A percentile compares a stretch with the other conserved stretches of the same genome.
Evolutionary conservation across 1,140 invertebrate species (phyloP).

Genomic region (Coenobita brevimanus): DNA sequence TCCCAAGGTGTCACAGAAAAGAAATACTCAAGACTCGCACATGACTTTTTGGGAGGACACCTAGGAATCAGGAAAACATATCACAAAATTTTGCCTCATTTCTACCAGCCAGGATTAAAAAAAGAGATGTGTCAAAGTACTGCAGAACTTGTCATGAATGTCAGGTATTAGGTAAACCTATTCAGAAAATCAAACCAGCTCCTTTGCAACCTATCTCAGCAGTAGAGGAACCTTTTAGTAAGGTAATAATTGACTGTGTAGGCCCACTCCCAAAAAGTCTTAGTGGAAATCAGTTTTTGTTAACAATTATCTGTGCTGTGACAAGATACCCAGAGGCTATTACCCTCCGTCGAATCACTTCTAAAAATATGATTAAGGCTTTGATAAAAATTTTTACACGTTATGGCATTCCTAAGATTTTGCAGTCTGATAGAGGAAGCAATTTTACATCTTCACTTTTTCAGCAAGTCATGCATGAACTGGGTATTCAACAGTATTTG

Average conservation of each 20-base stretch:
- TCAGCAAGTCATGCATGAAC: not conserved
- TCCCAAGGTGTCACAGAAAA: too few species aligned
- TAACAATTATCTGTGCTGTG: not conserved
- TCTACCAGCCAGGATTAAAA: too few species aligned
- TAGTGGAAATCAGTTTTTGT: not conserved
- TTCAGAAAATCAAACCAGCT: not conserved
- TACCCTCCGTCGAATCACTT: not conserved
- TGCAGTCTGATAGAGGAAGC: not conserved
- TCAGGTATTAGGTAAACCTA: too few species aligned
- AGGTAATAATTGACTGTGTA: not conserved
- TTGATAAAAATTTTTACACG: not conserved
- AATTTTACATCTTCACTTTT: not conserved
- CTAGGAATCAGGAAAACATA: too few species aligned
- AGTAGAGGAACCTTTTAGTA: not conserved
- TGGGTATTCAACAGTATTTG: not conserved
- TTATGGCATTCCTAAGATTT: not conserved
- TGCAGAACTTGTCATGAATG: too few species aligned
- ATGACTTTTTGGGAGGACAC: too few species aligned
- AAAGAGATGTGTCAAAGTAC: too few species aligned
- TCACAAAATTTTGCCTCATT: too few species aligned
- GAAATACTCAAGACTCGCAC: too few species aligned
- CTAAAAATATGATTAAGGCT: not conserved
- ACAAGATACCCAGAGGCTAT: not conserved
- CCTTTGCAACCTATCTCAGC: conserved; percentile 1
- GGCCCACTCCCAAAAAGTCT: not conserved